These are phyloP conservation scores for Ochotona princeps DNA, from an alignment of 2,113 vertebrate species.

Conservation along the genomic window DNA sequence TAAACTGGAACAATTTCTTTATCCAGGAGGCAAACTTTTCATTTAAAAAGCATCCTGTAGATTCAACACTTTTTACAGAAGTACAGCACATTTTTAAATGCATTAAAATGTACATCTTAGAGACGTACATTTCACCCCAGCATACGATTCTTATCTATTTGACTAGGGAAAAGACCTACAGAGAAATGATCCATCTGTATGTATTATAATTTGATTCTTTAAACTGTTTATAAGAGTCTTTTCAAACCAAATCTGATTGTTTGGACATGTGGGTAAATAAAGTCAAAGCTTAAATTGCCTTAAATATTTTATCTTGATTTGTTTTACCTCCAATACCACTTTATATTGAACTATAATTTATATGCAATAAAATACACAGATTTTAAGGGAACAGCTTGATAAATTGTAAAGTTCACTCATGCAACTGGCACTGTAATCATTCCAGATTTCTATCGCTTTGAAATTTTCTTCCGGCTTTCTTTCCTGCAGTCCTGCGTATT, in stretches of 20 bases:
- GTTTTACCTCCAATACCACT: neutral
- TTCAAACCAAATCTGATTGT: neutral
- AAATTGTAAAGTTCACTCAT: neutral
- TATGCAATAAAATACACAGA: neutral
- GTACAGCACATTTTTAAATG: neutral
- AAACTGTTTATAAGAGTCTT: neutral
- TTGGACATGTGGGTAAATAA: conserved; percentile 42
- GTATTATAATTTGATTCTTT: neutral
- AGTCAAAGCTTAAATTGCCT: conserved; percentile 28
- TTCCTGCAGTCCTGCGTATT: neutral
- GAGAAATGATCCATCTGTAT: neutral
- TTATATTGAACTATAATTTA: neutral
- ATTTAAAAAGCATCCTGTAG: neutral
- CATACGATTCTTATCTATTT: neutral
- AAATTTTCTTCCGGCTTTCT: neutral
- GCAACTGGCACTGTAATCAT: neutral
- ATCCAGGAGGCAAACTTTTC: conserved; percentile 31
- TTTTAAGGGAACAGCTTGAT: neutral
- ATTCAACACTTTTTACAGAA: neutral
- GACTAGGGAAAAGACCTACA: neutral
- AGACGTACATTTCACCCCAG: neutral
- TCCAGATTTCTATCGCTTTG: neutral
- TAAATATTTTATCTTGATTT: neutral
- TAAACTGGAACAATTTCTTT: conserved; percentile 19
- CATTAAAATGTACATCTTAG: neutral